Base-by-base conservation (phyloP, 35 echinoderm and acorn worm species). In the Holothuria glaberrima region DNA sequence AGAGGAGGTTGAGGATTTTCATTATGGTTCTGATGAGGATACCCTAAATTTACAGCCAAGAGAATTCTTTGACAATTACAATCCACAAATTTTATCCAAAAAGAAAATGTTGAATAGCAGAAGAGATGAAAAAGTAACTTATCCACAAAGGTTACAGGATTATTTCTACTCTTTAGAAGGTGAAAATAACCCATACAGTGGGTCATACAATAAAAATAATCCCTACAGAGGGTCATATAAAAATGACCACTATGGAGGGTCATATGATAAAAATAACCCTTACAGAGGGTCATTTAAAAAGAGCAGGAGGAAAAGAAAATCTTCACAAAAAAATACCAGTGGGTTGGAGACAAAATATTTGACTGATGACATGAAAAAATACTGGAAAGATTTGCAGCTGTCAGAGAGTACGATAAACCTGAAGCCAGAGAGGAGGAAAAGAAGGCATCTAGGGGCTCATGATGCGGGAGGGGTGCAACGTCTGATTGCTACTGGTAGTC, bases 401-500 rank as follows among this genome's bases (percentile, higher is more conserved):
- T 69, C 21, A 25, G 31, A 69, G 21, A 69, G 31, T 30, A 69
- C 17, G n/a, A 69, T 27, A 27, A 0, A 69, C 25, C 17, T 25
- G 21, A 69, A 69, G 35, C 50, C 41, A 4, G 66, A 89, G 30
- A 78, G 58, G 21, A 74, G 48, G 88, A 79, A 48, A 28, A 17
- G 67, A 30, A 80, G 96, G 25, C 96, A 98, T 60, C 80, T 88
- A 44, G 96, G 96, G 0, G 82, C 81, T 6, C 96, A 98, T 48
- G 96, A 98, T 84, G 88, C 59, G 16, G 96, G 88, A 20, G 96
- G 96, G 0, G 71, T 94, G 12, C 93, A 94, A 88, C 45, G 96
- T 22, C 30, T 98, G 25, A 79, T 98, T 25, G 88, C 92, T 12
- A 98, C 96, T 4, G 96, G 96, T 13, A 92, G 57, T 34, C 48